Evolutionary conservation across 2,888 invertebrate genomes (phyloP), one percentile per base, ranked within the genome.

Genomic region (Ophonus ardosiacus): DNA sequence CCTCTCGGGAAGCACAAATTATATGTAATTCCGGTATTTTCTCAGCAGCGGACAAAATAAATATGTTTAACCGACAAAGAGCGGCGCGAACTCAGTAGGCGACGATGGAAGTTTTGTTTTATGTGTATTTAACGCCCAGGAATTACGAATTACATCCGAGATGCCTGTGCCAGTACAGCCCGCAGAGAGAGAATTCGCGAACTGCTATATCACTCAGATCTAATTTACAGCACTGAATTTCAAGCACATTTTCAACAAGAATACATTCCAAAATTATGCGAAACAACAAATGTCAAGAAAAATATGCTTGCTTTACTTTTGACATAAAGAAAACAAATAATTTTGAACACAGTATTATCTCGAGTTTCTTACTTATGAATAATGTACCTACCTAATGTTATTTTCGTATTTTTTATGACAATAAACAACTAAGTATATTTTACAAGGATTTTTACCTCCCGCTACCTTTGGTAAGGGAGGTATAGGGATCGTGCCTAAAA

Each of bases 121-220:
- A 81, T 81, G 81, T 81, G 63, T 81, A 81, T 81, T 81, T 81
- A 81, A 81, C 81, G 57, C 81, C n/a, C 40, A 68, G 68, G 68
- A 81, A 81, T 81, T 81, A 81, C 68, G 65, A 81, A 81, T 65
- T 81, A 81, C 43, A 81, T 81, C 38, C 51, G 51, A 80, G 80
- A 38, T 57, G 78, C 31, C 74, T 51, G 40, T 56, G 51, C 63
- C 24, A 63, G 24, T 59, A 63, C 63, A 18, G 18, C 24, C 10
- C n/a, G 13, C 31, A 10, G 68, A n/a, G 24, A n/a, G 68, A n/a
- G 68, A n/a, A 68, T 68, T 68, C 24, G n/a, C 31, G n/a, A 31
- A 68, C 38, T 24, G 38, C 43, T 51, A 51, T 51, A 51, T 51
- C 43, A 51, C 43, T 51, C 43, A 13, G 43, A 51, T 51, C 43